phyloP scores from a whole-genome alignment of 2,797 vertebrate genomes.

The Hemibagrus guttatus region DNA sequence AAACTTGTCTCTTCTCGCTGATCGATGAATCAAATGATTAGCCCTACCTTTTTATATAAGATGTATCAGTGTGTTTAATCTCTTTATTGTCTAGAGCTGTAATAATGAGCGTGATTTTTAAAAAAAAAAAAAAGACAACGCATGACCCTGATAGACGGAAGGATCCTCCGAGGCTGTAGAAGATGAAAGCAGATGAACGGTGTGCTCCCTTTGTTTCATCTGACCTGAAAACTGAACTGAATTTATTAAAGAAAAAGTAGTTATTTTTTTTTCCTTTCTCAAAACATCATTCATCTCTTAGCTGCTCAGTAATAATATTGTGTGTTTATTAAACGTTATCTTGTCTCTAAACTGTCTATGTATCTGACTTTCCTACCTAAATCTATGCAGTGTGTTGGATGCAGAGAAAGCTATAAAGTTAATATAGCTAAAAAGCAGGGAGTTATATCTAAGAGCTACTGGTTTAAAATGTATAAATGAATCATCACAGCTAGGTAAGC shows the following conservation, averaged over 20 bases:
- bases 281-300: background rate
- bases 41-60: slow-evolving; percentile 25
- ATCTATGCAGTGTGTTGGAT: background rate
- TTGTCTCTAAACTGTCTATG: background rate
- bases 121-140: too few relatives aligned
- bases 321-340: slow-evolving; percentile 20
- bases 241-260: slow-evolving; percentile 7
- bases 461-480: background rate
- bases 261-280: slow-evolving; percentile 13
- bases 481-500: too few relatives aligned
- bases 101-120: background rate
- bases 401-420: background rate
- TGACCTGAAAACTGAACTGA: slow-evolving; percentile 1
- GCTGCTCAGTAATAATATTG: background rate
- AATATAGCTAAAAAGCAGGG: background rate
- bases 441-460: background rate
- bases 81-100: background rate
- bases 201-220: background rate
- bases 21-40: slow-evolving; percentile 14
- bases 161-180: background rate
- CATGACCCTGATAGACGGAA: background rate
- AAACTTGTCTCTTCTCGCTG: background rate
- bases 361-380: background rate
- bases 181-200: background rate
- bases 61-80: background rate